Evolutionary conservation across 1,140 invertebrate species (phyloP), one percentile per base, ranked within the genome.

Genomic region (Spodoptera litura): DNA sequence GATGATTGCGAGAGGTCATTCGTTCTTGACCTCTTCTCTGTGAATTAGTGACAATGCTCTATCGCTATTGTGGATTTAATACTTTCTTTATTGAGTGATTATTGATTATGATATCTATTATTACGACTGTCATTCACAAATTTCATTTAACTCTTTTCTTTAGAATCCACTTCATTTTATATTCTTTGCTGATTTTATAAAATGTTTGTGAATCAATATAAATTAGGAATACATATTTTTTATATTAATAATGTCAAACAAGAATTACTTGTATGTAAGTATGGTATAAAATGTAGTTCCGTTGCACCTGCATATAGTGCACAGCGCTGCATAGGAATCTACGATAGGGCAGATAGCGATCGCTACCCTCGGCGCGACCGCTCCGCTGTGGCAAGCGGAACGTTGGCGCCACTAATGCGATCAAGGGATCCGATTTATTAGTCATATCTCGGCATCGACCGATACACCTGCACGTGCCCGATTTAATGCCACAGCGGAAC

Each of bases 321-420:
- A 31, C 56, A 58, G 56, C 52, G 31, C 59, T 55, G 76, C 62
- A 66, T 72, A 75, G 75, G 58, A 49, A 81, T 80, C 79, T 78
- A 71, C 56, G 51, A 83, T 78, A 55, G 51, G 35, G 55, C 64
- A 74, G 85, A 86, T 86, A 82, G 78, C 77, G 70, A 83, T 86
- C 85, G 59, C 78, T 70, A 73, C 62, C 74, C 74, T 77, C 62
- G 62, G 35, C 49, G n/a, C 31, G 55, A 25, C 13, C 61, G 61
- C 62, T 27, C 49, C 62, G 74, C 35, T 68, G 81, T 84, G 84
- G 85, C 78, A 81, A 83, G 75, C 86, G 85, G 88, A 86, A 85
- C 85, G 86, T 83, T 88, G 89, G 90, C 90, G 91, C 89, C 90
- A 85, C 85, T 83, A 87, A 86, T 84, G 83, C 84, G 85, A 90